Conservation (phyloP, 2,113 vertebrate genomes). For the Apus apus region DNA sequence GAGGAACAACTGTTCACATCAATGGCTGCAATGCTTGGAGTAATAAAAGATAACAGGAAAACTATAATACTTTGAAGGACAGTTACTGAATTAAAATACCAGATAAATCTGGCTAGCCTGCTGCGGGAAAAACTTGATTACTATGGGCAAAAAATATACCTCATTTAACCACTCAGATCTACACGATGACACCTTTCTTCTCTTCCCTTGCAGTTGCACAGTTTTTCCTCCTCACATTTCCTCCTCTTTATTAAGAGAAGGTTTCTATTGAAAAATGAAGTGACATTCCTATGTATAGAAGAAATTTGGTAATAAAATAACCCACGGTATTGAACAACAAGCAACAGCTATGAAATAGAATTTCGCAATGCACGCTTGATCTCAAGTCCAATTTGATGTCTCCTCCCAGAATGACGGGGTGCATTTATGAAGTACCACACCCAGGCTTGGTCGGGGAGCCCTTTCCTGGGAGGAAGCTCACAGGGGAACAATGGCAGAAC, state of each 20-base stretch:
- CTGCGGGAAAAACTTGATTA: background rate
- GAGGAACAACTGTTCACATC: background rate
- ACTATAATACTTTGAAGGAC: background rate
- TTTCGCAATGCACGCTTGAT: background rate
- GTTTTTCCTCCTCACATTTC: background rate
- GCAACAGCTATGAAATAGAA: background rate
- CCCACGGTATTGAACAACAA: background rate
- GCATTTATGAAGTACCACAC: background rate
- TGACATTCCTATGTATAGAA: background rate
- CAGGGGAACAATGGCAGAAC: background rate
- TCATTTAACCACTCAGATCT: background rate
- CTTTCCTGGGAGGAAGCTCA: background rate
- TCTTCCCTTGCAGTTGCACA: background rate
- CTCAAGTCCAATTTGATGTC: background rate
- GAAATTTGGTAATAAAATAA: background rate
- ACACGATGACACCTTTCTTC: background rate
- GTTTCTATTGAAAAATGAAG: background rate
- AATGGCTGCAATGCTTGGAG: background rate
- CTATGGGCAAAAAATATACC: background rate
- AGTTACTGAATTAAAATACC: background rate
- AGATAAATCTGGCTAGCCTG: background rate
- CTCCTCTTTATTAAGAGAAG: background rate
- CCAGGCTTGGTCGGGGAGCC: background rate
- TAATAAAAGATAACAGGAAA: background rate
- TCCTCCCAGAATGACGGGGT: accelerated